phyloP scores from a whole-genome alignment of 2,888 invertebrate genomes.

The Sthenelais limicola region DNA sequence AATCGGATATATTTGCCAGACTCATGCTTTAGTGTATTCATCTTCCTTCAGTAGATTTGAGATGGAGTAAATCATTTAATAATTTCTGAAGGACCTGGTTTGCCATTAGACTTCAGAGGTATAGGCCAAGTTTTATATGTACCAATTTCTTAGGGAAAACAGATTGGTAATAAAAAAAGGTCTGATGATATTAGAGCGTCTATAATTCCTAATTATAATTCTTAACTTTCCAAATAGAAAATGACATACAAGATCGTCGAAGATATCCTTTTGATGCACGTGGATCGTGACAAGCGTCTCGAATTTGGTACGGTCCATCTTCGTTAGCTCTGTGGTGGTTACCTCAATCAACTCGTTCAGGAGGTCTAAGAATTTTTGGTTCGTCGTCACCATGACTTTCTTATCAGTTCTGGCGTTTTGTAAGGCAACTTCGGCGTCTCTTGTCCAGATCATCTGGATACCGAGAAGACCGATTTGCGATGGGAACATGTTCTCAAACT shows the following conservation, averaged over 20 bases:
- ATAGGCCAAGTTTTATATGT: too few species aligned
- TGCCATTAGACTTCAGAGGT: too few species aligned
- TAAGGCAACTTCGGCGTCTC: slow-evolving; percentile 91
- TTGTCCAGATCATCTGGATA: slow-evolving; percentile 97
- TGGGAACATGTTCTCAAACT: slow-evolving; percentile 93
- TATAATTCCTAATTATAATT: too few species aligned
- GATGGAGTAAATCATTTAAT: too few species aligned
- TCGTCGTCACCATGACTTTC: slow-evolving; percentile 89
- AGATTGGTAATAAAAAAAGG: too few species aligned
- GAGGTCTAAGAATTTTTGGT: slow-evolving; percentile 93
- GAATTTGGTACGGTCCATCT: slow-evolving; percentile 93
- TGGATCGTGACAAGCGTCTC: slow-evolving; percentile 98
- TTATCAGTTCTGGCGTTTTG: slow-evolving; percentile 92
- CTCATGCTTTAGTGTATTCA: too few species aligned
- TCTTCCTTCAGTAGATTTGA: too few species aligned
- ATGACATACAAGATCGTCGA: slow-evolving; percentile 93
- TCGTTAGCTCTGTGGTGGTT: slow-evolving; percentile 91
- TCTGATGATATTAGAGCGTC: too few species aligned
- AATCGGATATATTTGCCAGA: too few species aligned
- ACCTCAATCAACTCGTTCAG: slow-evolving; percentile 94
- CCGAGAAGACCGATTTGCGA: slow-evolving; percentile 93
- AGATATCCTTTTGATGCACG: slow-evolving; percentile 97
- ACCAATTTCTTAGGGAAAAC: too few species aligned
- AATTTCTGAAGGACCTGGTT: too few species aligned
- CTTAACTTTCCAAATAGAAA: too few species aligned